phyloP scores from a whole-genome alignment of 1,140 invertebrate species.

The Phthorimaea operculella region DNA sequence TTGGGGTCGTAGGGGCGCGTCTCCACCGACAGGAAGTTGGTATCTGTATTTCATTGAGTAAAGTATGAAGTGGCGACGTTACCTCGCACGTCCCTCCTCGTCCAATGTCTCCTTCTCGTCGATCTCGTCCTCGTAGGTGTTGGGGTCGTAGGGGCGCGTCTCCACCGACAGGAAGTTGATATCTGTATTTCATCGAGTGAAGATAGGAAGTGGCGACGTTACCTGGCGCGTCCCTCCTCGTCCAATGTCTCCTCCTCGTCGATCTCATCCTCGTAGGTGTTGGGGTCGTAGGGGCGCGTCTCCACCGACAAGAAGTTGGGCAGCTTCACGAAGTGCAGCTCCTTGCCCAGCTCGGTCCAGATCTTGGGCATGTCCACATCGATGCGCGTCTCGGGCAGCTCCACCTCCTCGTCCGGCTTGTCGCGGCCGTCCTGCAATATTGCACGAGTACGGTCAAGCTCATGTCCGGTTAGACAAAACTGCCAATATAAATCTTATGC shows the following conservation, averaged over 20 bases:
- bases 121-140: constrained; percentile 98
- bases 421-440: constrained; percentile 37
- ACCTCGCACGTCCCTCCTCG: constrained; percentile 95
- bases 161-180: constrained; percentile 93
- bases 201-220: constrained; percentile 3
- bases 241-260: constrained; percentile 98
- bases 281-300: constrained; percentile 92
- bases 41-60: too few species aligned
- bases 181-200: too few species aligned
- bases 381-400: constrained; percentile 90
- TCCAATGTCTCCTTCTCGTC: constrained; percentile 98
- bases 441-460: too few species aligned
- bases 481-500: too few species aligned
- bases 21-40: constrained; percentile 93
- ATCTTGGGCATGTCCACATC: constrained; percentile 98
- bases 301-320: constrained; percentile 94
- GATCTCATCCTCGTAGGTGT: constrained; percentile 98
- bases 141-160: constrained; percentile 92
- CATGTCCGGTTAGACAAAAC: too few species aligned
- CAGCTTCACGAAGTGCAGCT: constrained; percentile 94
- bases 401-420: constrained; percentile 78
- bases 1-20: constrained; percentile 94
- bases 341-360: constrained; percentile 88
- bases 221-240: constrained; percentile 95
- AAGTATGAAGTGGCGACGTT: constrained; percentile 11